Evolutionary conservation across 2,888 invertebrate genomes (phyloP), one percentile per base, ranked within the genome.

Genomic region (Tipula lateralis): DNA sequence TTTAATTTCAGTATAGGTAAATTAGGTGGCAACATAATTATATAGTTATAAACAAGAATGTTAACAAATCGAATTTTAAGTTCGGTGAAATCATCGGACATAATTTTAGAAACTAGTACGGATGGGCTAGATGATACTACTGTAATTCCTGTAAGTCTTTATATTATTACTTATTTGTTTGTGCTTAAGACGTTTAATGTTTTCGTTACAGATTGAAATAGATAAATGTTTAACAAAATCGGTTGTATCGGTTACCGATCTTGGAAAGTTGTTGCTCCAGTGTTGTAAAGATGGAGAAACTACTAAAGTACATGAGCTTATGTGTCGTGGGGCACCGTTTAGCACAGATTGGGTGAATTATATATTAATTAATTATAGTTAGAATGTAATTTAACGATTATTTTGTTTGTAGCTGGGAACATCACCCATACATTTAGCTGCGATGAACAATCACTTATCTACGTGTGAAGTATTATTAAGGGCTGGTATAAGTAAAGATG

Each of bases 271-370:
- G 85, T 91, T 98, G 87, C 91, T 98, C 86, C 93, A 94, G 88
- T 95, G 94, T 84, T 95, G 97, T 80, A 93, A 94, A 87, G 93
- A 94, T 86, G 97, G 97, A 0, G 94, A 96, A 89, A 93, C 95
- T 2, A 92, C 93, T 85, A 93, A 93, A 86, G 96, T 97, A 29
- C 92, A 94, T 85, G 92, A 93, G 82, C 92, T 97, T 85, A 94
- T 98, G 92, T 93, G 93, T 32, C 93, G 94, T 89, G 97, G 98
- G 83, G 97, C 97, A 83, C 97, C 97, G 30, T 97, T 98, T 88
- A 95, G 96, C 9, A 95, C 97, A 1, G 97, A 98, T 90, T 97
- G 97, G 97, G 97, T 97, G 9, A 19, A 32, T 29, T 24, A 16
- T 44, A 36, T 29, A 36, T 12, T 85, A 29, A 30, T 44, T 36